Percentiles rank a stretch among this genome's conserved stretches.
Conservation (phyloP, 2,797 vertebrate genomes). For the Rhinichthys osculus region DNA sequence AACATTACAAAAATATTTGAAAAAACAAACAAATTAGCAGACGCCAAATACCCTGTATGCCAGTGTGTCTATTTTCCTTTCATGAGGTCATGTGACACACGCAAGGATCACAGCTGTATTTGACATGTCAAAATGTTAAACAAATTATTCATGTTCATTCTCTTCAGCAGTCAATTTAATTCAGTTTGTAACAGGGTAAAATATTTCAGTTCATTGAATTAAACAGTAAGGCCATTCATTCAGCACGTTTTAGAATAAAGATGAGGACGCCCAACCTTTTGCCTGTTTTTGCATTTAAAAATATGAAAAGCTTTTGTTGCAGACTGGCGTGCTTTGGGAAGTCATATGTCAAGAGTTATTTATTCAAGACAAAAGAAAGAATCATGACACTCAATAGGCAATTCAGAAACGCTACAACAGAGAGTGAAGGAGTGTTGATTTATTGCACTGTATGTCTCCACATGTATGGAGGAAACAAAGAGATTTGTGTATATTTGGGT, state of each 20-base stretch:
- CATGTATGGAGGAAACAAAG: slow-evolving; percentile 25
- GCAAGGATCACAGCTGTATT: background rate
- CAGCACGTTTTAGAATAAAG: background rate
- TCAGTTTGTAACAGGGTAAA: slow-evolving; percentile 11
- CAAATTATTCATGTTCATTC: slow-evolving; percentile 25
- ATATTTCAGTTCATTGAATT: background rate
- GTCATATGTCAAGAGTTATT: slow-evolving; percentile 19
- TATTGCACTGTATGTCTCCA: slow-evolving; percentile 12
- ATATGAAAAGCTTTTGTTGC: slow-evolving; percentile 31
- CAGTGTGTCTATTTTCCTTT: background rate
- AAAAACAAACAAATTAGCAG: background rate
- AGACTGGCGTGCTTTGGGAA: background rate
- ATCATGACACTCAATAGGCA: slow-evolving; percentile 12
- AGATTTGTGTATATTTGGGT: background rate
- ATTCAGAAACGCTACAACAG: background rate
- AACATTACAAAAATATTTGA: background rate
- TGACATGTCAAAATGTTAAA: slow-evolving; percentile 28
- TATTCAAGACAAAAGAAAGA: background rate
- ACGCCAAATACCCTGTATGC: background rate
- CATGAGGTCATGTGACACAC: background rate
- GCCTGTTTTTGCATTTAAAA: slow-evolving; percentile 30
- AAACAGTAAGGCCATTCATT: slow-evolving; percentile 54
- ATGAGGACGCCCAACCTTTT: background rate
- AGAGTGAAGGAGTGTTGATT: slow-evolving; percentile 9
- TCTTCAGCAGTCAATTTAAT: slow-evolving; percentile 28